A percentile compares a stretch with the other conserved stretches of the same genome.
These are phyloP conservation scores for Cordilura impudica DNA, from an alignment of 2,888 invertebrate genomes.

Conservation along the genomic window DNA sequence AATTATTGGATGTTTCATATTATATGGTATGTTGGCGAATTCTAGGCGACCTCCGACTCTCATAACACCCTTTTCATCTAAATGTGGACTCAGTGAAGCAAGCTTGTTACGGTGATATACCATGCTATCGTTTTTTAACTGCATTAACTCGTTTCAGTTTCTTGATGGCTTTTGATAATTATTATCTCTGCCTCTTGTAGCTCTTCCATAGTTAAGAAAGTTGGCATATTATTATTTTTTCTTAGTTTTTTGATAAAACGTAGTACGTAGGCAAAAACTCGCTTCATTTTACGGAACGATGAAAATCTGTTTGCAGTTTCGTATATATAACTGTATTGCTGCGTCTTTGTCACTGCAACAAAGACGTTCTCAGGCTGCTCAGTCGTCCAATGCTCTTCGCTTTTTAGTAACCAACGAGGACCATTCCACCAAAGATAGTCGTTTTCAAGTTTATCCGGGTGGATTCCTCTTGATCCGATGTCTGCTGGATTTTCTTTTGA, in stretches of 20 bases:
- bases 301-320: neutral
- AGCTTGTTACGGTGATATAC: neutral
- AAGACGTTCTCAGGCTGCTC: too few species aligned
- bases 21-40: neutral
- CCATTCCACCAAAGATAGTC: too few species aligned
- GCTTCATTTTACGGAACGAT: neutral
- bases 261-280: neutral
- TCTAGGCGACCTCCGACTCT: slow-evolving; percentile 29
- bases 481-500: too few species aligned
- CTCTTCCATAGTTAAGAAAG: neutral
- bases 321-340: neutral
- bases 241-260: neutral
- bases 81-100: neutral
- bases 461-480: too few species aligned
- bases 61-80: slow-evolving; percentile 4
- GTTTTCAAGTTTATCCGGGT: too few species aligned
- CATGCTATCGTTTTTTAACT: neutral
- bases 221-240: neutral
- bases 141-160: neutral
- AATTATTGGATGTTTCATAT: slow-evolving; percentile 15
- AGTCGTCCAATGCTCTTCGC: neutral
- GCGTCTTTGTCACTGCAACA: neutral
- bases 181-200: neutral
- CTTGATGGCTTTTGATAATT: neutral
- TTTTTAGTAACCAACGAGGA: neutral